Conservation (phyloP, 2,113 vertebrate species). For the Percopsis transmontana region DNA sequence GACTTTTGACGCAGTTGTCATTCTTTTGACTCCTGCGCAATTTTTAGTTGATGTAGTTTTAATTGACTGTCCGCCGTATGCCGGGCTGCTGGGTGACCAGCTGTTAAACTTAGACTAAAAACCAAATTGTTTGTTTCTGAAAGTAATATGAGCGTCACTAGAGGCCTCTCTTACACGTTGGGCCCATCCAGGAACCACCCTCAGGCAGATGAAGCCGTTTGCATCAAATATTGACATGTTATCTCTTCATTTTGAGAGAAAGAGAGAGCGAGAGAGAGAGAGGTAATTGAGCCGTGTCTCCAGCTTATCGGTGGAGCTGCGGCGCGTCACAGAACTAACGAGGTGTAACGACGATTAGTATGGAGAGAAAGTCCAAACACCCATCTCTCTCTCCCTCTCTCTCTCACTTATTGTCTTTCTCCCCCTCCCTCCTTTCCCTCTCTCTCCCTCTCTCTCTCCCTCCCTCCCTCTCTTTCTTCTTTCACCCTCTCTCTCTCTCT, state of each 20-base stretch:
- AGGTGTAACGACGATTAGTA: slow-evolving; percentile 79
- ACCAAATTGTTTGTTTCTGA: slow-evolving; percentile 6
- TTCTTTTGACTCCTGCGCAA: no score
- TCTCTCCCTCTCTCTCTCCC: background rate
- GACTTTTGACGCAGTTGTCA: no score
- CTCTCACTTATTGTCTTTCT: background rate
- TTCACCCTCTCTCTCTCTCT: background rate
- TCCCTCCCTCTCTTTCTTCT: background rate
- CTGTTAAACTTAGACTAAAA: no score
- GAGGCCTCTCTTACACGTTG: slow-evolving; percentile 58
- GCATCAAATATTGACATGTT: slow-evolving; percentile 77
- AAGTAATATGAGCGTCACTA: slow-evolving; percentile 36
- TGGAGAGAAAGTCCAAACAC: slow-evolving; percentile 76
- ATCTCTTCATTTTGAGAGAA: slow-evolving; percentile 72
- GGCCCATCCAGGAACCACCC: slow-evolving; percentile 73
- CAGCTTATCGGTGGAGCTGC: slow-evolving; percentile 76
- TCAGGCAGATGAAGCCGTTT: slow-evolving; percentile 78
- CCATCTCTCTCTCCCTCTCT: slow-evolving; percentile 19
- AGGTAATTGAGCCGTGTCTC: slow-evolving; percentile 77
- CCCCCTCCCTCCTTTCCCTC: background rate
- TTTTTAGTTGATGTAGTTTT: no score
- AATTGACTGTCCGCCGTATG: no score
- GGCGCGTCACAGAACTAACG: slow-evolving; percentile 77
- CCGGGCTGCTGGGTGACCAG: no score
- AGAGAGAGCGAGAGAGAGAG: slow-evolving; percentile 64